Percentiles rank a stretch among this genome's conserved stretches.
phyloP scores from a whole-genome alignment of 35 echinoderm and acorn worm genomes.

The Diadema setosum region DNA sequence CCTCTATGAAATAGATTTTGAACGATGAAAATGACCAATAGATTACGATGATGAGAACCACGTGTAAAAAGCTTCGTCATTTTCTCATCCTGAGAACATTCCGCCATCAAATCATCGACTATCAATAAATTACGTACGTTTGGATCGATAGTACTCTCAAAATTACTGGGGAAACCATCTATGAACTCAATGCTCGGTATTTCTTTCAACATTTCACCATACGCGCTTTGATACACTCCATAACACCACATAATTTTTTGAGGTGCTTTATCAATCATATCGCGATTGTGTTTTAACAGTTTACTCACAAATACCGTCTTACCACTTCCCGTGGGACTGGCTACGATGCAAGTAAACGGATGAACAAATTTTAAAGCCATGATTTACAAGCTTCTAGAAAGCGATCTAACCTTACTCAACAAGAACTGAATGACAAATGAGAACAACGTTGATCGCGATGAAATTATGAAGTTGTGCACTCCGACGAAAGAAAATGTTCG shows the following conservation, averaged over 20 bases:
- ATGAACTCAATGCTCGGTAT: constrained; percentile 6
- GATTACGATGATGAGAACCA: constrained; percentile 11
- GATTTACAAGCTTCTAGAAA: background rate
- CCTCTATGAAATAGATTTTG: constrained; percentile 1
- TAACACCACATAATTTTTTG: constrained; percentile 48
- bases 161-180: constrained; percentile 12
- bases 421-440: background rate
- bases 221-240: constrained; percentile 36
- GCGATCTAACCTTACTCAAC: background rate
- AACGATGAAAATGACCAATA: constrained; percentile 7
- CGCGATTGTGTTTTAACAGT: background rate
- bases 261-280: constrained; percentile 12
- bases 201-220: background rate
- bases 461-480: background rate
- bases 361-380: constrained; percentile 18
- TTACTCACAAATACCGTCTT: constrained; percentile 40
- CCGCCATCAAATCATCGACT: constrained; percentile 26
- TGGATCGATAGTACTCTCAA: background rate
- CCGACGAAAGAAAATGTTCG: background rate
- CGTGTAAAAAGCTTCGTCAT: constrained; percentile 15
- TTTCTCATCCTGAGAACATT: background rate
- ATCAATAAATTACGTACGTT: constrained; percentile 8
- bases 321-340: constrained; percentile 26
- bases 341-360: constrained; percentile 31
- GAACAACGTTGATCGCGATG: background rate